Conservation (phyloP, 1,140 invertebrate genomes). For the Formica exsecta region DNA sequence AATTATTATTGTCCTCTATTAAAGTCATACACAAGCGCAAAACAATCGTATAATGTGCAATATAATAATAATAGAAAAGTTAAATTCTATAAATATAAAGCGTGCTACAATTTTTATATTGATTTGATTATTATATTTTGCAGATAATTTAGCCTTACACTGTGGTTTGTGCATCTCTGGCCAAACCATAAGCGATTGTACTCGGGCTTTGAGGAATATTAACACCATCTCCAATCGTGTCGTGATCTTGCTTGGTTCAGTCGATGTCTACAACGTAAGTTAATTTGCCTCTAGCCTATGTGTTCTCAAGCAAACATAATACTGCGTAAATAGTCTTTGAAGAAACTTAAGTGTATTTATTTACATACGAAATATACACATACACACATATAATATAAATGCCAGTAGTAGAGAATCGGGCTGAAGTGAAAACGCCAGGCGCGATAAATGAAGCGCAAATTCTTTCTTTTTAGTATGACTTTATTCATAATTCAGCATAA, state of each 20-base stretch:
- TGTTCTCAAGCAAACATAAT: neutral
- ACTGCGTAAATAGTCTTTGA: neutral
- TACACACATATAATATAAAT: too few species aligned
- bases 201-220: conserved; percentile 53
- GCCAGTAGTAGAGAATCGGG: too few species aligned
- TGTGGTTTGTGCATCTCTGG: conserved; percentile 72
- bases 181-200: conserved; percentile 70
- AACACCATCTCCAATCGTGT: conserved; percentile 67
- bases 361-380: neutral
- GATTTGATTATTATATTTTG: conserved; percentile 4
- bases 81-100: neutral
- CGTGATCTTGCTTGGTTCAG: conserved; percentile 72
- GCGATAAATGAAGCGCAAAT: too few species aligned
- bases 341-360: neutral
- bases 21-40: neutral
- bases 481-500: too few species aligned
- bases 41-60: neutral
- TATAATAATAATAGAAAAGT: too few species aligned
- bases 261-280: conserved; percentile 71
- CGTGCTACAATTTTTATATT: neutral
- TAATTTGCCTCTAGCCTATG: neutral
- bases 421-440: too few species aligned
- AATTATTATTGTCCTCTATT: neutral
- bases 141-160: conserved; percentile 64
- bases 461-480: too few species aligned